These are phyloP conservation scores for Macrophya annulata DNA, from an alignment of 2,888 invertebrate genomes.

Conservation along the genomic window DNA sequence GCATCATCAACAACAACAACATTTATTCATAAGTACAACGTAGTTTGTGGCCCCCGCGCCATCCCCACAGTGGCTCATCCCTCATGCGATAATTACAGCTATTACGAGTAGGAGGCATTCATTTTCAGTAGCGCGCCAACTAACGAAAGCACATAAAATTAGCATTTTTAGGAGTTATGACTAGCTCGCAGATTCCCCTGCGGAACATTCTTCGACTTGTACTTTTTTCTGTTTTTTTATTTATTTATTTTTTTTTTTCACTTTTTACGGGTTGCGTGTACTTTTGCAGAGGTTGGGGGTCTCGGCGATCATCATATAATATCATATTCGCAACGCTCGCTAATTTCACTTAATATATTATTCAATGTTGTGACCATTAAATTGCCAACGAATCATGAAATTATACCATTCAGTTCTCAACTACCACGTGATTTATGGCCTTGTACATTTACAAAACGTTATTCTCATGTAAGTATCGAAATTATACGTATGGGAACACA, in stretches of 20 bases:
- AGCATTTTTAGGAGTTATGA: constrained; percentile 65
- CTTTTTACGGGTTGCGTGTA: not conserved
- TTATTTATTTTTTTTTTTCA: not conserved
- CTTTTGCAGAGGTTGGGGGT: not conserved
- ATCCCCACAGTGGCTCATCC: constrained; percentile 53
- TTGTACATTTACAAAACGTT: not conserved
- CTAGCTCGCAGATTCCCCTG: constrained; percentile 13
- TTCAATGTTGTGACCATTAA: constrained; percentile 11
- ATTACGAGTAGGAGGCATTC: constrained; percentile 49
- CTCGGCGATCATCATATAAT: constrained; percentile 8
- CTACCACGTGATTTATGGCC: constrained; percentile 28
- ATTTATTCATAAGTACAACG: constrained; percentile 55
- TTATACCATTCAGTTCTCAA: constrained; percentile 26
- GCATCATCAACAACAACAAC: constrained; percentile 43
- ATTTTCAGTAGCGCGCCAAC: constrained; percentile 55
- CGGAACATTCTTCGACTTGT: constrained; percentile 16
- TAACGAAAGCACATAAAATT: constrained; percentile 63
- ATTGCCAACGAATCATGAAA: constrained; percentile 37
- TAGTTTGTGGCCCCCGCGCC: constrained; percentile 40
- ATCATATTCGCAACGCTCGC: not conserved
- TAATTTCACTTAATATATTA: constrained; percentile 53
- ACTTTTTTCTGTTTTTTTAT: not conserved
- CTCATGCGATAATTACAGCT: constrained; percentile 58
- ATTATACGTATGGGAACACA: not conserved
- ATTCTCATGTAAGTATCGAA: constrained; percentile 6